Conservation (phyloP, 2,888 invertebrate species). For the Molorchus minor region DNA sequence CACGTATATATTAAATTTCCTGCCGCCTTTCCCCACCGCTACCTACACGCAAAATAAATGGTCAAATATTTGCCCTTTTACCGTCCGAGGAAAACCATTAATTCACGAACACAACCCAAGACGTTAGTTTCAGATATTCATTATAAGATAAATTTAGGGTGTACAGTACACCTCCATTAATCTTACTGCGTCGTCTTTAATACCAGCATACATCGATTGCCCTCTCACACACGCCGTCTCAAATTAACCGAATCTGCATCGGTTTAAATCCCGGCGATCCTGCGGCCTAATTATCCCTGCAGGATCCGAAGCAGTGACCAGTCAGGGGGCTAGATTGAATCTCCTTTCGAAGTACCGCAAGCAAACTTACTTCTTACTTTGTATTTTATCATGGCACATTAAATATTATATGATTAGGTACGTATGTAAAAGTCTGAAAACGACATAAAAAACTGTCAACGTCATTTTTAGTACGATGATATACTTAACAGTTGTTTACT, state of each 20-base stretch:
- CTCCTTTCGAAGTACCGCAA: too few relatives aligned
- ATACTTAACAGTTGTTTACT: too few relatives aligned
- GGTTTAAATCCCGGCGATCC: conserved; percentile 32
- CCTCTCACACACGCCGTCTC: conserved; percentile 36
- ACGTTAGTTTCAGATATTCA: conserved; percentile 45
- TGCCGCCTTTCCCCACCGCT: not conserved
- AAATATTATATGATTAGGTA: too few relatives aligned
- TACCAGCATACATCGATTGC: conserved; percentile 49
- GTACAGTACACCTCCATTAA: conserved; percentile 44
- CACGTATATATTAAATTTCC: conserved; percentile 1
- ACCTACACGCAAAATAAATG: conserved; percentile 12
- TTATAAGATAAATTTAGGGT: conserved; percentile 50
- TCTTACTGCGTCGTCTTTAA: conserved; percentile 49
- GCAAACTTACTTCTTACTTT: too few relatives aligned
- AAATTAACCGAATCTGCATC: conserved; percentile 39
- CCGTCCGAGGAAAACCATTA: conserved; percentile 27
- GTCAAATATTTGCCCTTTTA: conserved; percentile 30
- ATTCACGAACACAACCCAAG: conserved; percentile 30
- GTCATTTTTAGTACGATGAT: too few relatives aligned
- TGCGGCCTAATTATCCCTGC: conserved; percentile 39
- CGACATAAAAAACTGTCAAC: too few relatives aligned
- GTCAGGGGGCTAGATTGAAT: not conserved
- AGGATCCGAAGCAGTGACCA: conserved; percentile 20
- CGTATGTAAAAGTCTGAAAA: too few relatives aligned
- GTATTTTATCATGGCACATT: too few relatives aligned